Evolutionary conservation across 30 jellyfish, hydroid and myxozoan species (phyloP).

Genomic region (Haliclystus octoradiatus): DNA sequence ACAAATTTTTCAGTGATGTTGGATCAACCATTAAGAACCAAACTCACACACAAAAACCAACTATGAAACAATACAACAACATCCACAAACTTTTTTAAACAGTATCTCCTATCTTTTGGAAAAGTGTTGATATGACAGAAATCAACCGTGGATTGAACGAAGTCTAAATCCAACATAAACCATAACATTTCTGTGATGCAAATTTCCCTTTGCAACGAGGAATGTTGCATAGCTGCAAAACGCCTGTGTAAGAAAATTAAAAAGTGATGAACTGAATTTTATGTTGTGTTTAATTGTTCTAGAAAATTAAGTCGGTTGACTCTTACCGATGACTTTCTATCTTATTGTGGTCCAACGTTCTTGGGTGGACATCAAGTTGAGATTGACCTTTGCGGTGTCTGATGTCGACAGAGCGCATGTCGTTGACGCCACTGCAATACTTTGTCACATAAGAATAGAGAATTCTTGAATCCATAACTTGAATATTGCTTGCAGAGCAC

Average conservation of each 20-base stretch:
- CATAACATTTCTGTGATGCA: conserved; percentile 1
- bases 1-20: too few relatives aligned
- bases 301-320: too few relatives aligned
- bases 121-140: neutral
- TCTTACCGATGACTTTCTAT: neutral
- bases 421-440: neutral
- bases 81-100: too few relatives aligned
- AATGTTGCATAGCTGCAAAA: too few relatives aligned
- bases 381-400: neutral
- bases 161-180: neutral
- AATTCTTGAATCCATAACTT: neutral
- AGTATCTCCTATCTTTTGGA: neutral
- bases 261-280: too few relatives aligned
- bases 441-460: neutral
- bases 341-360: neutral
- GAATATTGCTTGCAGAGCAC: neutral
- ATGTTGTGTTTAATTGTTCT: too few relatives aligned
- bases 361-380: neutral
- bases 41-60: too few relatives aligned
- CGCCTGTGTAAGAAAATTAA: too few relatives aligned
- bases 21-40: too few relatives aligned
- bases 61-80: too few relatives aligned
- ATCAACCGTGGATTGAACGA: neutral
- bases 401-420: neutral
- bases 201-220: neutral